Conservation (phyloP, 2,113 vertebrate genomes). For the Apaloderma vittatum region DNA sequence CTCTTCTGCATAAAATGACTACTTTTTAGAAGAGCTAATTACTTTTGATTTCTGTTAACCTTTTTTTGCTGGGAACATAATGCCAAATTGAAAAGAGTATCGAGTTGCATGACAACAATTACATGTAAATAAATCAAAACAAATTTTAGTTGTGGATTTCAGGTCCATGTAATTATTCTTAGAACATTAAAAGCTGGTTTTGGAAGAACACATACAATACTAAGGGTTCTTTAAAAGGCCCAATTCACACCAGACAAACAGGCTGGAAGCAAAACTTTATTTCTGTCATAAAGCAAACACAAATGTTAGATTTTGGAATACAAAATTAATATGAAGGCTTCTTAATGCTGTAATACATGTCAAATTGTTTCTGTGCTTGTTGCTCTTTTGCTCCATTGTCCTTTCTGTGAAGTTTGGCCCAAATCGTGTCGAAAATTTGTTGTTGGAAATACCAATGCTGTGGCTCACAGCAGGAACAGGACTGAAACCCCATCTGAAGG, state of each 20-base stretch:
- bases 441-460: neutral
- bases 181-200: neutral
- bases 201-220: fast-evolving
- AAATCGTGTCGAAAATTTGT: neutral
- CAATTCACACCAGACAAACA: neutral
- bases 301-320: neutral
- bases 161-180: neutral
- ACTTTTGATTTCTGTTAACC: neutral
- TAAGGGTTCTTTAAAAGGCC: neutral
- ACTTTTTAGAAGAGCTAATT: neutral
- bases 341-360: neutral
- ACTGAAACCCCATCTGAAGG: fast-evolving
- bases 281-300: neutral
- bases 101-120: neutral
- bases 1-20: neutral
- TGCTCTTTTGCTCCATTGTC: neutral
- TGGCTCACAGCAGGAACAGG: neutral
- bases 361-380: neutral
- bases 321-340: neutral
- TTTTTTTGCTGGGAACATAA: neutral
- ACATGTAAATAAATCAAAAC: neutral
- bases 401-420: neutral
- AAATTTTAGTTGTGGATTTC: constrained; percentile 17
- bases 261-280: neutral
- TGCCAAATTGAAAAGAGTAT: neutral